These are phyloP conservation scores for Pardosa pseudoannulata DNA, from an alignment of 2,888 invertebrate genomes.

Conservation along the genomic window DNA sequence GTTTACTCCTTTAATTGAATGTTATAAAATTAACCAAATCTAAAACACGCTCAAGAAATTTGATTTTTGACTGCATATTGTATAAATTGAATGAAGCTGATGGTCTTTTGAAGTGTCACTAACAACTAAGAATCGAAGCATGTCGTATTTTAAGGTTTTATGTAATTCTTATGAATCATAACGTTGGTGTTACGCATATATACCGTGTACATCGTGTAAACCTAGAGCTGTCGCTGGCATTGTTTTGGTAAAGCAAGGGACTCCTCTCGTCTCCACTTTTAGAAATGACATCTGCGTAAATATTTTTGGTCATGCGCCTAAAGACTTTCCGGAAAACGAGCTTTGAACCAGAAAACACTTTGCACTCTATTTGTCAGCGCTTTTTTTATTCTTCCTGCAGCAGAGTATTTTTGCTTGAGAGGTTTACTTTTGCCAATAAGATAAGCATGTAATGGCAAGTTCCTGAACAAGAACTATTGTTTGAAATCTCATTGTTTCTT, in stretches of 20 bases:
- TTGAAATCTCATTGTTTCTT: not conserved
- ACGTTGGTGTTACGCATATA: no score
- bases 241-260: not conserved
- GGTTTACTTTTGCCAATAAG: conserved; percentile 3
- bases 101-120: no score
- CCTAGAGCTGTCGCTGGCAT: no score
- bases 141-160: no score
- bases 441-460: conserved; percentile 11
- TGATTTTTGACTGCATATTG: no score
- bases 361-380: conserved; percentile 12
- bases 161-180: no score
- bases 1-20: no score
- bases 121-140: no score
- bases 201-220: no score
- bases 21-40: no score
- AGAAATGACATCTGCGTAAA: conserved; percentile 10
- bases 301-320: conserved; percentile 15
- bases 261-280: not conserved
- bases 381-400: not conserved
- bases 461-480: conserved; percentile 1
- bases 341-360: conserved; percentile 8
- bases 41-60: no score
- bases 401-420: not conserved
- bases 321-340: not conserved
- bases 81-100: no score